Base-by-base conservation (phyloP, 2,113 vertebrate species). In the Labrus mixtus region DNA sequence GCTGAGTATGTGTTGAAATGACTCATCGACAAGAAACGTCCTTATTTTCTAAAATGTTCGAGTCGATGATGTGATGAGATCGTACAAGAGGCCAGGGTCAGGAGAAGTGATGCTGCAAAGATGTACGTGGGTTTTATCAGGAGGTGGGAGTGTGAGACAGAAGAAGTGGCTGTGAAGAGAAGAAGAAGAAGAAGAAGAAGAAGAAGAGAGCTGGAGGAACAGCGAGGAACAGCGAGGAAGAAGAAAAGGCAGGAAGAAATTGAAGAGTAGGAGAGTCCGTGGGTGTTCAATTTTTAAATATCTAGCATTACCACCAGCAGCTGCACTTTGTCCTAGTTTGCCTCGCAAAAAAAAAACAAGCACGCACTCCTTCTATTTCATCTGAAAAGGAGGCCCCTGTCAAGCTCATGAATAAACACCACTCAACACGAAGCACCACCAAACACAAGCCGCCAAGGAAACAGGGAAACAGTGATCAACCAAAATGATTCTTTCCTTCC, bases 401-500 rank as follows among this genome's bases (percentile, higher is more conserved):
- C 58, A 39, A 66, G 73, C 78, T 88, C 68, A 69, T 81, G 70
- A 83, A 90, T 87, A 84, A 88, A 83, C 76, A 73, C 61, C 79
- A 83, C 25, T 25, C 61, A 82, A 43, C 60, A 37, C 48, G 13
- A 17, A 33, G 41, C 67, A 71, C 48, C 58, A 25, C 53, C 57
- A 78, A 89, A 71, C 81, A 73, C 81, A 73, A 68, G 77, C 63
- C 73, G 64, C 64, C 73, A 68, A 58, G 61, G 57, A 81, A 79
- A 54, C 60, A 62, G 69, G 73, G 65, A 71, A 75, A 71, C 62
- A 20, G 20, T 7, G 12, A 73, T 56, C 60, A 80, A 77, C 79
- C 39, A 22, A 69, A 73, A 77, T 53, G 64, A 81, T 76, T 69
- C 55, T 64, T 78, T 76, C 71, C 82, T 79, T 79, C 77, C 84